A percentile compares a stretch with the other conserved stretches of the same genome.
These are phyloP conservation scores for Strigamia crassipes DNA, from an alignment of 2,888 invertebrate species.

Conservation along the genomic window DNA sequence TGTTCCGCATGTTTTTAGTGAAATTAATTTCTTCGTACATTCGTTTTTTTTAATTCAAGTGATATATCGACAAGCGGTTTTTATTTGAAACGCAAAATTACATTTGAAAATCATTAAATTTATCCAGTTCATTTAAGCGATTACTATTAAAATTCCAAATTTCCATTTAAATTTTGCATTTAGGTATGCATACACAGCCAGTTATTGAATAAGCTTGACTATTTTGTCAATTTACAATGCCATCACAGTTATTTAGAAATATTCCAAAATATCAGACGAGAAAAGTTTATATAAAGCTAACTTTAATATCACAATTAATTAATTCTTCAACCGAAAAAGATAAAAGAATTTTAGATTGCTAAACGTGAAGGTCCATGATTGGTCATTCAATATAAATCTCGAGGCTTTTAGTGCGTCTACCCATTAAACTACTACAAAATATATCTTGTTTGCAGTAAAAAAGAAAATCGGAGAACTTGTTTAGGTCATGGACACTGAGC, in stretches of 20 bases:
- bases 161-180: neutral
- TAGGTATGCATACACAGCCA: too few relatives aligned
- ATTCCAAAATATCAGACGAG: neutral
- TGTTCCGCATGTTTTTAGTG: neutral
- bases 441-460: neutral
- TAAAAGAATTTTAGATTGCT: neutral
- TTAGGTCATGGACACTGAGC: conserved; percentile 1
- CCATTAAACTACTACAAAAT: neutral
- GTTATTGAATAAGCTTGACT: too few relatives aligned
- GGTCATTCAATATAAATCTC: neutral
- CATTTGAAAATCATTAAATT: neutral
- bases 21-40: neutral
- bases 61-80: conserved; percentile 7
- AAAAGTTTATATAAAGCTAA: neutral
- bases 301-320: neutral
- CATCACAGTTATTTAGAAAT: neutral
- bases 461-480: neutral
- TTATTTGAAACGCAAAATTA: neutral
- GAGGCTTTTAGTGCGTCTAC: neutral
- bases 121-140: neutral
- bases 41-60: neutral
- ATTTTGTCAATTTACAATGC: neutral
- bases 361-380: neutral
- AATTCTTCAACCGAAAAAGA: neutral
- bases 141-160: neutral